Percentiles rank a stretch among this genome's conserved stretches.
phyloP scores from a whole-genome alignment of 2,113 vertebrate genomes.

The Antechinus flavipes region DNA sequence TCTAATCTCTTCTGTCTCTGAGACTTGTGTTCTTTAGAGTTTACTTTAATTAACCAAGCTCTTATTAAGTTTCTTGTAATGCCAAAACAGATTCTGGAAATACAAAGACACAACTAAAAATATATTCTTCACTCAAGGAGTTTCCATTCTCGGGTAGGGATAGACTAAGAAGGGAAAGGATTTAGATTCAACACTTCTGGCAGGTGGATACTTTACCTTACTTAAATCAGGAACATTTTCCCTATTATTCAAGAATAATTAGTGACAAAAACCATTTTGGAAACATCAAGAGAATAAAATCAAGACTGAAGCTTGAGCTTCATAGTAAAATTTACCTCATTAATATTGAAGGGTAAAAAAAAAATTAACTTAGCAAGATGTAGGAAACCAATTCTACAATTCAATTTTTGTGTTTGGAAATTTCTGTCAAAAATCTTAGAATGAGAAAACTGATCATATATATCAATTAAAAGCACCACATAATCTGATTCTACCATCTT shows the following conservation, averaged over 20 bases:
- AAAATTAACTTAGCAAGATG: conserved; percentile 7
- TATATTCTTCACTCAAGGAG: not conserved
- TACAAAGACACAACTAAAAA: not conserved
- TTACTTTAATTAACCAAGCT: not conserved
- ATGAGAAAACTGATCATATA: not conserved
- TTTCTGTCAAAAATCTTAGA: not conserved
- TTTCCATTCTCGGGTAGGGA: not conserved
- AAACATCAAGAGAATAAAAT: conserved; percentile 40
- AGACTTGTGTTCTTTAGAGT: not conserved
- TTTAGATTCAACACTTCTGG: not conserved
- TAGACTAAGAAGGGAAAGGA: not conserved
- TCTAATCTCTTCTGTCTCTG: not conserved
- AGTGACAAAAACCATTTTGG: not conserved
- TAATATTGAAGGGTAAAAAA: conserved; percentile 33
- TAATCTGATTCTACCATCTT: not conserved
- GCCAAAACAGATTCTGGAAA: not conserved
- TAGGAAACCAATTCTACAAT: conserved; percentile 38
- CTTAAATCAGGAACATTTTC: not conserved
- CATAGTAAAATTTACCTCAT: conserved; percentile 40
- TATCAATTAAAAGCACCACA: not conserved
- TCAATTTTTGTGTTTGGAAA: not conserved
- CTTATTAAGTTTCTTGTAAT: not conserved
- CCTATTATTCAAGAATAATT: conserved; percentile 15
- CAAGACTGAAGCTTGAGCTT: conserved; percentile 51
- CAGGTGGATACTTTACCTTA: not conserved